Percentiles rank a stretch among this genome's conserved stretches.
These are phyloP conservation scores for Paragorgia papillata DNA, from an alignment of 92 coral and sea anemone genomes.

Conservation along the genomic window DNA sequence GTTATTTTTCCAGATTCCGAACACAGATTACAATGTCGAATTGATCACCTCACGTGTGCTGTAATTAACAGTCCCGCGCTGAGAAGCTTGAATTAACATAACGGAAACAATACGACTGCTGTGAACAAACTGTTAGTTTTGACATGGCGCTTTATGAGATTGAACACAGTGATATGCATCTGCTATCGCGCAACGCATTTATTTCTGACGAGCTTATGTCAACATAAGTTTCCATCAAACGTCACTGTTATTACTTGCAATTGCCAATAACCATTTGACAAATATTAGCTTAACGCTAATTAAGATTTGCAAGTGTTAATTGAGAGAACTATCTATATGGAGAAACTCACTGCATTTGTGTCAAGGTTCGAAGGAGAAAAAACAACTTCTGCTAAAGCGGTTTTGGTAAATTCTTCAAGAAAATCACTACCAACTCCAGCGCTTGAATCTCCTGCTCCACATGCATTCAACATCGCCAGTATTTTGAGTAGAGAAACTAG, in stretches of 20 bases:
- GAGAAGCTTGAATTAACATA: constrained; percentile 37
- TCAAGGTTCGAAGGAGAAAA: constrained; percentile 71
- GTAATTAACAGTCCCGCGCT: constrained; percentile 22
- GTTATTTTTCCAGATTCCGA: background rate
- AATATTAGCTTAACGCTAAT: constrained; percentile 38
- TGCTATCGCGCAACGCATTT: background rate
- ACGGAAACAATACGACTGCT: constrained; percentile 32
- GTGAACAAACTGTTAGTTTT: constrained; percentile 37
- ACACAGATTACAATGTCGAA: background rate
- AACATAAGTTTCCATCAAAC: constrained; percentile 39
- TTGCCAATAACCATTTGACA: constrained; percentile 14
- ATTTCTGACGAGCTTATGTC: constrained; percentile 32
- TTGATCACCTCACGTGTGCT: constrained; percentile 30
- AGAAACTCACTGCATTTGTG: constrained; percentile 86
- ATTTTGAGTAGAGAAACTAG: constrained; percentile 23
- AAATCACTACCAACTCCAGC: background rate
- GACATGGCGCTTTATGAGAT: constrained; percentile 33
- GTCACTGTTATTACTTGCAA: background rate
- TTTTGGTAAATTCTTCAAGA: background rate
- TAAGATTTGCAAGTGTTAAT: constrained; percentile 14
- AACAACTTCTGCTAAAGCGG: constrained; percentile 21
- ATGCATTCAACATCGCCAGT: constrained; percentile 35
- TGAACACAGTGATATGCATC: constrained; percentile 7
- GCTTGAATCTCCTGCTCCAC: constrained; percentile 2
- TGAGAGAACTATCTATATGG: constrained; percentile 52